Base-by-base conservation (phyloP, 2,888 invertebrate genomes). In the Ptychoptera contaminata region DNA sequence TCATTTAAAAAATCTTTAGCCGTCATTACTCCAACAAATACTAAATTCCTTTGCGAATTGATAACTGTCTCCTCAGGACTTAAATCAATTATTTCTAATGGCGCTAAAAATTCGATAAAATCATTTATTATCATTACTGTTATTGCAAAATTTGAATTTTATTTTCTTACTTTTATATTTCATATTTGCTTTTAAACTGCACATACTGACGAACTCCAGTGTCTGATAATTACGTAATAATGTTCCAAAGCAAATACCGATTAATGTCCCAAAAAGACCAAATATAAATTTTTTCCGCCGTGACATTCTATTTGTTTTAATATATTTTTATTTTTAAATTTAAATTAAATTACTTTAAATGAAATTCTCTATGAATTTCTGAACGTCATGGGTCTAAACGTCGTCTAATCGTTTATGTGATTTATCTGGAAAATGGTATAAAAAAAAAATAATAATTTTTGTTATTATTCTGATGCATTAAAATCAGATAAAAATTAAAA, bases 1-100 rank as follows among this genome's bases (percentile, higher is more conserved):
- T 82, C 82, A 51, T 80, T 77, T 49, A 98, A 72, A 62, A 91
- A 98, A 61, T 84, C 86, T 58, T 85, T 79, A 2, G 97, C 96
- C 2, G 97, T 96, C 94, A 97, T 96, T 9, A 97, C 91, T 42
- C 96, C 97, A 49, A 93, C 84, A 60, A 91, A 84, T 47, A 90
- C 73, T 50, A 90, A 62, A 56, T 72, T 75, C 46, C 55, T 56
- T 51, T 64, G 65, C 0, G 64, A 65, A 40, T 63, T 65, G 42
- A 60, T 55, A 46, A 62, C 60, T 23, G 61, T 63, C n/a, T 66
- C 62, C 8, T 60, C 57, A 1, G 51, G 44, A 30, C 54, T 53
- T 39, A 67, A 54, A 2, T 61, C 60, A 36, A 66, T 60, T n/a
- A 64, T 58, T 40, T 66, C 63, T 23, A 59, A 54, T 2, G 66